Conservation (phyloP, 2,888 invertebrate genomes). For the Girardia tigrina region DNA sequence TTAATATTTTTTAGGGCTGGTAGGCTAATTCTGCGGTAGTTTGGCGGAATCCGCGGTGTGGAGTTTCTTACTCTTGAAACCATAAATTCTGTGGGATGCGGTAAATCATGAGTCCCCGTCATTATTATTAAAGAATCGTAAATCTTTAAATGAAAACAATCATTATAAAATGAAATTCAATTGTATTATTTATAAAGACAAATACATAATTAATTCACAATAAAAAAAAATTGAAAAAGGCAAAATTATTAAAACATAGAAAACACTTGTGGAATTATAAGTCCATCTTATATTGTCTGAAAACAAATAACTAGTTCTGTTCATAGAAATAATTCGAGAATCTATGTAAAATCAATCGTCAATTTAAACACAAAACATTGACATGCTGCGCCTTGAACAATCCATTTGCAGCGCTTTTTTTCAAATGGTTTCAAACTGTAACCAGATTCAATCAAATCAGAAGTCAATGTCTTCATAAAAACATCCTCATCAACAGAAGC, state of each 20-base stretch:
- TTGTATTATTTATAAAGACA: too few relatives aligned
- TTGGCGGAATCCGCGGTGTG: too few relatives aligned
- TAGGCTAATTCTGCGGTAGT: too few relatives aligned
- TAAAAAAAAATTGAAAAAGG: not conserved
- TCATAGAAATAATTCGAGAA: not conserved
- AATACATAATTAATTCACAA: not conserved
- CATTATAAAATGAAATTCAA: too few relatives aligned
- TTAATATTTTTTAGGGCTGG: too few relatives aligned
- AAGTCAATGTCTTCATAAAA: conserved; percentile 43
- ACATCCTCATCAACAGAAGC: conserved; percentile 43
- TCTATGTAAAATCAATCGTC: conserved; percentile 39
- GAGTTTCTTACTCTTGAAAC: too few relatives aligned
- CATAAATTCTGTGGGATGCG: too few relatives aligned
- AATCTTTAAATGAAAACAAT: too few relatives aligned
- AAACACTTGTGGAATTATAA: not conserved
- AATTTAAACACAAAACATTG: conserved; percentile 43
- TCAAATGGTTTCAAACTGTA: conserved; percentile 43
- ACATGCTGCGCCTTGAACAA: conserved; percentile 46
- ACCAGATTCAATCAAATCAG: conserved; percentile 43
- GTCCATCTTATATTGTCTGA: not conserved
- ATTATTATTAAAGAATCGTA: too few relatives aligned
- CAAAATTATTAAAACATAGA: not conserved
- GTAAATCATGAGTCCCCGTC: too few relatives aligned
- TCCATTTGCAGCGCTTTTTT: conserved; percentile 43
- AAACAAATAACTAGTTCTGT: not conserved